Evolutionary conservation across 2,888 invertebrate species (phyloP), one percentile per base, ranked within the genome.

Genomic region (Clistopyga incitator): DNA sequence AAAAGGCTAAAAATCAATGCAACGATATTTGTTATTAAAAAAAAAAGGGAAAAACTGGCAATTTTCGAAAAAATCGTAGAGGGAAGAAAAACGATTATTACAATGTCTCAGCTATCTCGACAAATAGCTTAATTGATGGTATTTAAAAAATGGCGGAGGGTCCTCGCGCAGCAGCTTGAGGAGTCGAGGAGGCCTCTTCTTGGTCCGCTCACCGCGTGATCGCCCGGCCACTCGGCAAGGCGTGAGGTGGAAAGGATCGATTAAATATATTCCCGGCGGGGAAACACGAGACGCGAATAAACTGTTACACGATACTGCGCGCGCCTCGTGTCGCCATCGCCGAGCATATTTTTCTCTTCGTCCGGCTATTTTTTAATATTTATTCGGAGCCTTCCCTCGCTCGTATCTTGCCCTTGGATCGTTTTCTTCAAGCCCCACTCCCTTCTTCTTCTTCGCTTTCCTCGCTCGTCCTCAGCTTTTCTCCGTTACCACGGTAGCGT

Each of bases 211-310:
- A 59, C 25, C 67, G 79, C 52, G 68, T 59, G 54, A 81, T 50
- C 71, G 65, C 74, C 64, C 78, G 77, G 68, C 42, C 56, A 50
- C 81, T 81, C 75, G 84, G 50, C 71, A 67, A 84, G 84, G 81
- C 81, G 84, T 78, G 78, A 84, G 84, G 81, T 84, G 82, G 84
- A 84, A 82, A 80, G 82, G 84, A 84, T 84, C 84, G 84, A 84
- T 84, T 83, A 87, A 85, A 85, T 83, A 81, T 84, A 85, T 77
- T 84, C 87, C 87, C 78, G 81, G 76, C 74, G 78, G 85, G 82
- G 92, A 90, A 90, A 91, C 89, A 88, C 88, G 88, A 89, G 91
- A 90, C 86, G 85, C 87, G 89, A 89, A 92, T 91, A 92, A 92
- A 92, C 87, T 90, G 91, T 90, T 89, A 91, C 88, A 86, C 89